Percentiles rank a stretch among this genome's conserved stretches.
phyloP scores from a whole-genome alignment of 2,797 vertebrate species.

The Cheirogaleus major region DNA sequence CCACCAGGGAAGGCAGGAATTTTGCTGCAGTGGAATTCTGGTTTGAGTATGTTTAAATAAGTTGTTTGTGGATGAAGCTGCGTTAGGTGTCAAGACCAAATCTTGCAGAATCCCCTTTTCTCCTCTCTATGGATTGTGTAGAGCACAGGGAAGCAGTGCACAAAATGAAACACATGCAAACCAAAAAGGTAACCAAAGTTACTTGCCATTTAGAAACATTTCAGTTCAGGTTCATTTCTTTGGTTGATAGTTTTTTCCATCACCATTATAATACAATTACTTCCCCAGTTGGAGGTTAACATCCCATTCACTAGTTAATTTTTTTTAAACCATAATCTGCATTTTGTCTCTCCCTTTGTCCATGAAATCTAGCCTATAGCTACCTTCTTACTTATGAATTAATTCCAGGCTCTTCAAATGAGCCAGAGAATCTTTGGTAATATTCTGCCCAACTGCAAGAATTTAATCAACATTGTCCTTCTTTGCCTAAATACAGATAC shows the following conservation, averaged over 20 bases:
- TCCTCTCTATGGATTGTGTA: neutral
- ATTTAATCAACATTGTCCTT: conserved; percentile 62
- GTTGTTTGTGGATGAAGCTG: neutral
- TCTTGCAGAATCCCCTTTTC: neutral
- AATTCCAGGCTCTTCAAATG: conserved; percentile 53
- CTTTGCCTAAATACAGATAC: conserved; percentile 36
- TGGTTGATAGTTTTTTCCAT: conserved; percentile 74
- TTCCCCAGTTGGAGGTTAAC: conserved; percentile 78
- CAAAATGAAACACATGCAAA: neutral
- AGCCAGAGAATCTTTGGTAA: conserved; percentile 59
- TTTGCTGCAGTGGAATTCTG: neutral
- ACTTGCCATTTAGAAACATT: conserved; percentile 64
- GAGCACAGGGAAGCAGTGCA: neutral
- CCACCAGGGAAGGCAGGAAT: neutral
- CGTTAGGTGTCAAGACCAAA: neutral
- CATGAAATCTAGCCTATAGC: conserved; percentile 66
- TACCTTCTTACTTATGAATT: conserved; percentile 14
- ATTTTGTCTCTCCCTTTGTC: conserved; percentile 49
- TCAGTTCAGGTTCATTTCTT: conserved; percentile 80
- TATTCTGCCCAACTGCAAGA: conserved; percentile 60
- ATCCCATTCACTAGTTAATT: conserved; percentile 67
- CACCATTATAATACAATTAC: conserved; percentile 78
- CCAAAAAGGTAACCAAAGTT: conserved; percentile 65
- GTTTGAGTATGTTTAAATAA: neutral
- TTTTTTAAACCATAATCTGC: conserved; percentile 58